phyloP scores from a whole-genome alignment of 2,797 vertebrate genomes.

The Ciconia nigra region DNA sequence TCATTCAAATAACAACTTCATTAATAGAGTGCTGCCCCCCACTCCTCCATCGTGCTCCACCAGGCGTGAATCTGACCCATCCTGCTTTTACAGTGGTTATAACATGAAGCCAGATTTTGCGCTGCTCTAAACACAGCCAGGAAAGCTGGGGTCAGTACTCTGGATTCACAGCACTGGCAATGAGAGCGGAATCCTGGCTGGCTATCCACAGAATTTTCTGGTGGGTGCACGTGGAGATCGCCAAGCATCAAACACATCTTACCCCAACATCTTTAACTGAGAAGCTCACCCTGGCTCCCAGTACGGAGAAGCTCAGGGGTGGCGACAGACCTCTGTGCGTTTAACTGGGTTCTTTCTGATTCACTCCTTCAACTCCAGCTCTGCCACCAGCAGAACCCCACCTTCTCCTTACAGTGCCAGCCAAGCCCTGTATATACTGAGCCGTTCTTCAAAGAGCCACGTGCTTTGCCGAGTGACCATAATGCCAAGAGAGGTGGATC shows the following conservation, averaged over 20 bases:
- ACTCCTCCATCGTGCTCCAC: neutral
- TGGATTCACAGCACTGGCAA: neutral
- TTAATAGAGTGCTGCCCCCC: conserved; percentile 40
- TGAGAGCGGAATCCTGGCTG: neutral
- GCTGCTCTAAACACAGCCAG: neutral
- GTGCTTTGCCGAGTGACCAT: neutral
- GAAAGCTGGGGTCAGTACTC: neutral
- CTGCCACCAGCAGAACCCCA: neutral
- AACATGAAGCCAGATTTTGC: neutral
- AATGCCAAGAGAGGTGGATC: rapidly evolving
- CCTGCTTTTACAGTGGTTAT: neutral
- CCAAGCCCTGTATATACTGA: neutral
- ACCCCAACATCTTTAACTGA: neutral
- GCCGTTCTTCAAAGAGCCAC: neutral
- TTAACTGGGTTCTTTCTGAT: neutral
- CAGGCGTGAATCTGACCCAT: neutral
- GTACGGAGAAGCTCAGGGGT: neutral
- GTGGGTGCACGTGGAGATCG: neutral
- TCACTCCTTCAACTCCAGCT: neutral
- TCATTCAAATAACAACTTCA: conserved; percentile 42
- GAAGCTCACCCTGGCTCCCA: neutral
- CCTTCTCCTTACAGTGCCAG: neutral
- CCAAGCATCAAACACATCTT: neutral
- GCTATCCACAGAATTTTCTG: neutral
- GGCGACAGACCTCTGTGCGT: neutral